Evolutionary conservation across 2,888 invertebrate genomes (phyloP).

Genomic region (Cosmia pyralina): DNA sequence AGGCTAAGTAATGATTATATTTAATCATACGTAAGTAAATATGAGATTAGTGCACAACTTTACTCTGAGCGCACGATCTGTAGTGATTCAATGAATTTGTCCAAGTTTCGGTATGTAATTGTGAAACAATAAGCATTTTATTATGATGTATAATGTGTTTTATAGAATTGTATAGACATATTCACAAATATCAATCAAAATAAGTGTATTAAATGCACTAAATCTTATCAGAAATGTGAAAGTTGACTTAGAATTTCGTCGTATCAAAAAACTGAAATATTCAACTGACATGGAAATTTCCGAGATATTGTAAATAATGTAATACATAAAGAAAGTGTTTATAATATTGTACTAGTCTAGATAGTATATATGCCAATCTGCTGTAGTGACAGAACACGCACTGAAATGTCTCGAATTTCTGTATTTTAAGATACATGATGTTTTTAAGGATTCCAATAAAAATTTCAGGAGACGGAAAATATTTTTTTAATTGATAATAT

Average conservation of each 20-base stretch:
- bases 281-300: slow-evolving; percentile 32
- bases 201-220: slow-evolving; percentile 10
- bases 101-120: slow-evolving; percentile 52
- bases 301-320: slow-evolving; percentile 61
- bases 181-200: slow-evolving; percentile 16
- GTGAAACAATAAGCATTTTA: slow-evolving; percentile 31
- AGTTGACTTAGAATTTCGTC: not conserved
- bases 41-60: slow-evolving; percentile 52
- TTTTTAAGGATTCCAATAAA: slow-evolving; percentile 75
- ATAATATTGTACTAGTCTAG: slow-evolving; percentile 56
- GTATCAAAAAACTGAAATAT: slow-evolving; percentile 27
- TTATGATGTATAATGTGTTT: slow-evolving; percentile 13
- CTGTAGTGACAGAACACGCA: slow-evolving; percentile 59
- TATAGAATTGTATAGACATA: slow-evolving; percentile 14
- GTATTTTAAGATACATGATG: slow-evolving; percentile 74
- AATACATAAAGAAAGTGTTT: slow-evolving; percentile 49
- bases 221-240: slow-evolving; percentile 22
- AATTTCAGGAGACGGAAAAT: slow-evolving; percentile 76
- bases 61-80: slow-evolving; percentile 22
- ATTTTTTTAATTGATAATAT: slow-evolving; percentile 80
- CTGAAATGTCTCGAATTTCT: slow-evolving; percentile 80
- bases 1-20: slow-evolving; percentile 49
- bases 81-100: slow-evolving; percentile 43
- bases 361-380: slow-evolving; percentile 21
- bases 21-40: slow-evolving; percentile 38